phyloP scores from a whole-genome alignment of 30 jellyfish, hydroid and myxozoan genomes.

The Cassiopea xamachana region DNA sequence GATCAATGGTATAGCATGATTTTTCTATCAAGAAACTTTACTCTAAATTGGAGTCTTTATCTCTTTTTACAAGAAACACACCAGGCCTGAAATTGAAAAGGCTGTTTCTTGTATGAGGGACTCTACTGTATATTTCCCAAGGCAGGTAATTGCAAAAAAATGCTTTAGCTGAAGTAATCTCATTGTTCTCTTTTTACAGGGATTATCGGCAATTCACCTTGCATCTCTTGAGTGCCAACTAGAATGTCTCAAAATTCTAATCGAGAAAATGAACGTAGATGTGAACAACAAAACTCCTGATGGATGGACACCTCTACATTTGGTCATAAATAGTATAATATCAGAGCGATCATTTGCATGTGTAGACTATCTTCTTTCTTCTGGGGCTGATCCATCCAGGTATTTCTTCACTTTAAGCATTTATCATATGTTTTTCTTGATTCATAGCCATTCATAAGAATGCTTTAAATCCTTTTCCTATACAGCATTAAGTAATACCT shows the following conservation, averaged over 20 bases:
- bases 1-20: no score
- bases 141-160: no score
- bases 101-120: no score
- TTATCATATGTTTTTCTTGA: no score
- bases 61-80: no score
- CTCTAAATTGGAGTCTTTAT: no score
- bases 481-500: no score
- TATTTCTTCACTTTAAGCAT: background rate
- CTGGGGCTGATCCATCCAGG: conserved; percentile 83
- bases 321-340: conserved; percentile 48
- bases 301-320: conserved; percentile 77
- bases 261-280: conserved; percentile 38
- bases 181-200: conserved; percentile 15
- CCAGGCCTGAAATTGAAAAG: no score
- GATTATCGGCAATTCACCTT: conserved; percentile 69
- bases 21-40: no score
- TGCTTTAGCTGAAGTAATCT: background rate
- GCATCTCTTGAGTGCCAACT: conserved; percentile 82
- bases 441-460: no score
- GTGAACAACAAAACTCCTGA: conserved; percentile 42
- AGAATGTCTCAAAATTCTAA: conserved; percentile 42
- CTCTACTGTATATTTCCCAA: no score
- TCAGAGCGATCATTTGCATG: conserved; percentile 60
- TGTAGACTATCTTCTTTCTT: conserved; percentile 35
- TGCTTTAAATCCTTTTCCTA: no score